Base-by-base conservation (phyloP, 2,888 invertebrate genomes). In the Drosophila emarginata region DNA sequence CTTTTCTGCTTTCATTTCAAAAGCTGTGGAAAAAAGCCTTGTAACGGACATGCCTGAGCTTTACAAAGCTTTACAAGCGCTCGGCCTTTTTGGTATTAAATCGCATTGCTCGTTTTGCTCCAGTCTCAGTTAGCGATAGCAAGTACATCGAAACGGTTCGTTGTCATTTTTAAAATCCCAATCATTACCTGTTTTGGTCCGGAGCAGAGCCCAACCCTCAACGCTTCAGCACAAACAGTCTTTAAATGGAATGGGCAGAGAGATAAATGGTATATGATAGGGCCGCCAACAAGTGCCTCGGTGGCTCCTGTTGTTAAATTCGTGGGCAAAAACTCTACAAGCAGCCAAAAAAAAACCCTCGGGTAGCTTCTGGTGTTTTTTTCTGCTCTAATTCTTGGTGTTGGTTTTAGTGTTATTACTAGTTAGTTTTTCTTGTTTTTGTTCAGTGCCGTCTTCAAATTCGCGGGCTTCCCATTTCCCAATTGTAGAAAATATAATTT, bases 81-180 rank as follows among this genome's bases (percentile, higher is more conserved):
- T 62, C 40, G 45, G 67, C 26, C 18, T n/a, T 36, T 32, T 32
- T 2, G 32, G 32, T 32, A 32, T 32, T 67, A 69, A 75, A 67
- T 65, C 36, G 26, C 21, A 61, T 18, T 50, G 36, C 26, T 51
- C 50, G 50, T 12, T 21, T 14, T 18, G 58, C 32, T 26, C 37
- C 40, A 21, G 50, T 18, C 40, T 73, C 70, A 82, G 86, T 82
- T 67, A 67, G 72, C 75, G 77, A 53, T 75, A 62, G 73, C 63
- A 61, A 72, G 72, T 72, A 54, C 54, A 21, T 70, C 63, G 61
- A 62, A 71, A 59, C 75, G 78, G 81, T 82, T 75, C 67, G 86
- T 82, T 77, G 70, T 45, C 18, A 11, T 45, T 11, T 45, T 12
- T 5, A 45, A 72, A 74, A 62, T 37, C 59, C 28, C 32, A 15